Percentiles rank a stretch among this genome's conserved stretches.
Conservation (phyloP, 2,113 vertebrate genomes). For the Megaleporinus macrocephalus region DNA sequence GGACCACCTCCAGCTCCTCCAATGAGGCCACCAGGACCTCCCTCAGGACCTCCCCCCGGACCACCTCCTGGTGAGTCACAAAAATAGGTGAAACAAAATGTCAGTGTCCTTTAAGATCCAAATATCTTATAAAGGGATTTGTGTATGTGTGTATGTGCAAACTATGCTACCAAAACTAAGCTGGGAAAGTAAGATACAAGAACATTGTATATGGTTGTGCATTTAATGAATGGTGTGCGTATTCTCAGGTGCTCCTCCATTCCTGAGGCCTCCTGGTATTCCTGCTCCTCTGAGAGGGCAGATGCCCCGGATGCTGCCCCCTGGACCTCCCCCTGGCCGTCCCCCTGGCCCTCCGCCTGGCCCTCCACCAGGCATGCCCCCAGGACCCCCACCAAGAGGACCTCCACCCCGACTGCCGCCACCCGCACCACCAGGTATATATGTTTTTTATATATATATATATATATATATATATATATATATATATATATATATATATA, state of each 20-base stretch:
- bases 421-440: conserved; percentile 91
- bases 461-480: too few species aligned
- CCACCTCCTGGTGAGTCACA: conserved; percentile 88
- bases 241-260: conserved; percentile 89
- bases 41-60: conserved; percentile 94
- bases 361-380: conserved; percentile 92
- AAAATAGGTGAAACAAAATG: neutral
- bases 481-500: too few species aligned
- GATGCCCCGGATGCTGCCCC: conserved; percentile 91
- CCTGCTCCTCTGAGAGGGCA: conserved; percentile 90
- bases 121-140: neutral
- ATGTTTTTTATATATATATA: neutral
- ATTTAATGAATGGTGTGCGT: neutral
- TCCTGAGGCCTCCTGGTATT: conserved; percentile 92
- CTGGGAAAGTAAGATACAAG: neutral
- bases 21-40: conserved; percentile 92
- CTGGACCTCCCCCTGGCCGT: conserved; percentile 92
- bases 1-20: conserved; percentile 93
- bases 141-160: too few species aligned
- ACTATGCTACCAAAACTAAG: too few species aligned
- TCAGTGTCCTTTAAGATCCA: neutral
- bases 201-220: neutral
- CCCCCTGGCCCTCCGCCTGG: conserved; percentile 95
- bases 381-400: conserved; percentile 94
- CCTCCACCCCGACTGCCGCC: conserved; percentile 93